Percentiles rank a stretch among this genome's conserved stretches.
phyloP scores from a whole-genome alignment of 2,797 vertebrate species.

The Synaphobranchus kaupii region DNA sequence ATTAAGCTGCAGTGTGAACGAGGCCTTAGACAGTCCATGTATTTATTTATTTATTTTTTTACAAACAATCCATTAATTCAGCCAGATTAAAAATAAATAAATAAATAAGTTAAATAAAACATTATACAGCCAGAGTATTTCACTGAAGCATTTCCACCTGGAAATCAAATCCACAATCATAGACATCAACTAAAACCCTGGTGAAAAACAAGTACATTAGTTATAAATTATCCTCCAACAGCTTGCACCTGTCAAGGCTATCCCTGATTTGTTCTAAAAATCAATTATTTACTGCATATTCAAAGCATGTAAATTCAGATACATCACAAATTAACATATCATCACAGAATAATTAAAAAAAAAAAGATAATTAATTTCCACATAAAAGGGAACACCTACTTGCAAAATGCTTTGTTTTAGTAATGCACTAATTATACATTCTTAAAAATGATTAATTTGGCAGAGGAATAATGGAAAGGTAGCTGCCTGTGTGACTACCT shows the following conservation, averaged over 20 bases:
- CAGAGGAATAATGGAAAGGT: background rate
- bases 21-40: no score
- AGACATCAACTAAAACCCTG: background rate
- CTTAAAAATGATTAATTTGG: background rate
- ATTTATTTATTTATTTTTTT: no score
- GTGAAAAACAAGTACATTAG: background rate
- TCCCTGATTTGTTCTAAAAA: background rate
- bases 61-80: background rate
- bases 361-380: background rate
- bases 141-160: background rate
- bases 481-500: background rate
- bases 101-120: no score
- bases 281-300: background rate
- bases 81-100: no score
- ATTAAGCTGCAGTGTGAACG: no score
- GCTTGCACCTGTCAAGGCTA: background rate
- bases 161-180: background rate
- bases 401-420: conserved; percentile 14
- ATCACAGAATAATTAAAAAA: background rate
- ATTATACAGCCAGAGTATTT: background rate
- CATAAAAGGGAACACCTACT: background rate
- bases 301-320: background rate
- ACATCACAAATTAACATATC: background rate
- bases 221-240: background rate
- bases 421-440: background rate